Conservation (phyloP, 2,888 invertebrate genomes). For the Synanthedon formicaeformis region DNA sequence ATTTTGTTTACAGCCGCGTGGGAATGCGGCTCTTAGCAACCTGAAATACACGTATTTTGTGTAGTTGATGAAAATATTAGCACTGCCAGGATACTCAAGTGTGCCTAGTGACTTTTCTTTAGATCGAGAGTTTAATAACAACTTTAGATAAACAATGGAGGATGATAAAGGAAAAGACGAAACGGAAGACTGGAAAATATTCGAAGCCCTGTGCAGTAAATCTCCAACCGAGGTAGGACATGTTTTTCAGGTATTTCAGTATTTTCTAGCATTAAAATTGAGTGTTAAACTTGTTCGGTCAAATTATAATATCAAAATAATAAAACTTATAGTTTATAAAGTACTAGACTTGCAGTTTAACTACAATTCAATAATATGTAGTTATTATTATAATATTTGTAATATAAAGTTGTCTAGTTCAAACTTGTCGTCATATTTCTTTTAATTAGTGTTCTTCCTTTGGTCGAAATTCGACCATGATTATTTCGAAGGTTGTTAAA, state of each 20-base stretch:
- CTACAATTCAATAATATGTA: too few species aligned
- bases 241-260: background rate
- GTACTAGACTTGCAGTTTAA: too few species aligned
- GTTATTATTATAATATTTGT: too few species aligned
- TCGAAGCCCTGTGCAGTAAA: constrained; percentile 75
- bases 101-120: background rate
- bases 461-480: too few species aligned
- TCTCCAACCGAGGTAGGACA: constrained; percentile 62
- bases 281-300: too few species aligned
- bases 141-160: constrained; percentile 23
- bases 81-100: background rate
- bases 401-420: too few species aligned
- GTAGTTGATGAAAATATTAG: background rate
- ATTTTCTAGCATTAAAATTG: too few species aligned
- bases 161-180: constrained; percentile 55
- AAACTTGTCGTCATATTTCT: too few species aligned
- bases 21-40: constrained; percentile 28
- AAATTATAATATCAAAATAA: too few species aligned
- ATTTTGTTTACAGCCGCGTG: constrained; percentile 23
- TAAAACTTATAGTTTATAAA: too few species aligned
- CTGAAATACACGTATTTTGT: constrained; percentile 1
- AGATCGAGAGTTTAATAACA: background rate
- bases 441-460: too few species aligned
- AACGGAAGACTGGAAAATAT: constrained; percentile 79
- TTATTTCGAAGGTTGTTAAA: background rate